Conservation (phyloP, 2,797 vertebrate species). For the Helicolenus hilgendorfi region DNA sequence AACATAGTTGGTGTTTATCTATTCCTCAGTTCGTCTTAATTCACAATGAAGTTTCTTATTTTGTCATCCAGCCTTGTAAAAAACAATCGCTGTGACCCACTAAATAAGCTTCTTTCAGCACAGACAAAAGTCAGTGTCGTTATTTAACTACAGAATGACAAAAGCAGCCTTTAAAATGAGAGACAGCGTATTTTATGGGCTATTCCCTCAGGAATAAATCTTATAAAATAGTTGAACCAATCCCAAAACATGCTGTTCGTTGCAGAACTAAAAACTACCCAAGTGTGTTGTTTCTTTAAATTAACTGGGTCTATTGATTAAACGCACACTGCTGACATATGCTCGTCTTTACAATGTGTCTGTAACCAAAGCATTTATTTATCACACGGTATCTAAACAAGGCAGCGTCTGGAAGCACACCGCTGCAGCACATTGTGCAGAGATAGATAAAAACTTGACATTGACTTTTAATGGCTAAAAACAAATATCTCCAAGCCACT, state of each 20-base stretch:
- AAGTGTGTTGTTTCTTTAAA: constrained; percentile 16
- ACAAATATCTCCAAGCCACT: not conserved
- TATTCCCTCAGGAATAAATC: not conserved
- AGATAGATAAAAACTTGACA: constrained; percentile 29
- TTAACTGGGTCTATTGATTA: constrained; percentile 38
- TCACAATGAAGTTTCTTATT: not conserved
- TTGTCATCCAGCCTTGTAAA: not conserved
- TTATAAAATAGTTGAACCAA: constrained; percentile 2
- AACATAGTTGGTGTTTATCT: not conserved
- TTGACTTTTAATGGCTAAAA: constrained; percentile 8
- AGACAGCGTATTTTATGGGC: constrained; percentile 6
- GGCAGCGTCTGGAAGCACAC: not conserved
- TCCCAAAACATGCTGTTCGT: constrained; percentile 26
- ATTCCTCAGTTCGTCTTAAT: not conserved
- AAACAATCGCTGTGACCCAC: not conserved
- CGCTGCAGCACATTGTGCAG: not conserved
- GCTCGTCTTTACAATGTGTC: constrained; percentile 17
- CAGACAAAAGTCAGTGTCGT: not conserved
- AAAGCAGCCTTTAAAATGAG: constrained; percentile 22
- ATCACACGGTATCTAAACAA: not conserved
- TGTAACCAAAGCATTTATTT: constrained; percentile 20
- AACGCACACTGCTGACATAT: constrained; percentile 15
- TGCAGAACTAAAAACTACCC: constrained; percentile 11
- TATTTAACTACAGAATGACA: not conserved
- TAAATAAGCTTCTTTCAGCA: not conserved